A percentile compares a stretch with the other conserved stretches of the same genome.
phyloP scores from a whole-genome alignment of 2,113 vertebrate genomes.

The Stegostoma tigrinum region DNA sequence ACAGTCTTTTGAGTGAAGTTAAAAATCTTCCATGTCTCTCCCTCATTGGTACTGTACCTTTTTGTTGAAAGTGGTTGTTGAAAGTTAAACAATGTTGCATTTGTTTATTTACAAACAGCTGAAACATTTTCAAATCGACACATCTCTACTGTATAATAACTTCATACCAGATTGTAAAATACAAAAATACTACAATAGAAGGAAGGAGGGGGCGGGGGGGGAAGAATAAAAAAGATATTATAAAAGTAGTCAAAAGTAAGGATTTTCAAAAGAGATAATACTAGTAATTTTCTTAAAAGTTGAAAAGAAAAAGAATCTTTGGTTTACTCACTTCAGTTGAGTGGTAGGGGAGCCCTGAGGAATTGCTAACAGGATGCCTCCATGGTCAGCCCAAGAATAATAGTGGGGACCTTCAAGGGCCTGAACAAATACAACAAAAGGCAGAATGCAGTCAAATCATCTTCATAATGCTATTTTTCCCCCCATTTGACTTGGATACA shows the following conservation, averaged over 20 bases:
- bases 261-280: not conserved
- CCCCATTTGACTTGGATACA: not conserved
- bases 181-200: not conserved
- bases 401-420: constrained; percentile 87
- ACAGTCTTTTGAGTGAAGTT: constrained; percentile 74
- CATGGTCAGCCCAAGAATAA: constrained; percentile 94
- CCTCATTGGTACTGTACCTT: constrained; percentile 94
- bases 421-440: constrained; percentile 53
- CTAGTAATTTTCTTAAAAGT: not conserved
- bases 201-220: too few species aligned
- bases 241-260: not conserved
- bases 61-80: not conserved
- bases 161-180: not conserved
- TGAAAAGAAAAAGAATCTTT: not conserved
- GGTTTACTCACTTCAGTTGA: constrained; percentile 78
- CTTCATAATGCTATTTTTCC: not conserved
- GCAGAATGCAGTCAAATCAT: not conserved
- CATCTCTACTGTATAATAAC: not conserved
- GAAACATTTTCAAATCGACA: not conserved
- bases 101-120: not conserved
- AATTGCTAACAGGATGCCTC: constrained; percentile 87
- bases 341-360: constrained; percentile 74
- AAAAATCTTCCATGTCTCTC: constrained; percentile 86
- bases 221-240: not conserved
- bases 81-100: not conserved